A percentile compares a stretch with the other conserved stretches of the same genome.
Evolutionary conservation across 2,888 invertebrate species (phyloP).

Genomic region (Erebia epiphron): DNA sequence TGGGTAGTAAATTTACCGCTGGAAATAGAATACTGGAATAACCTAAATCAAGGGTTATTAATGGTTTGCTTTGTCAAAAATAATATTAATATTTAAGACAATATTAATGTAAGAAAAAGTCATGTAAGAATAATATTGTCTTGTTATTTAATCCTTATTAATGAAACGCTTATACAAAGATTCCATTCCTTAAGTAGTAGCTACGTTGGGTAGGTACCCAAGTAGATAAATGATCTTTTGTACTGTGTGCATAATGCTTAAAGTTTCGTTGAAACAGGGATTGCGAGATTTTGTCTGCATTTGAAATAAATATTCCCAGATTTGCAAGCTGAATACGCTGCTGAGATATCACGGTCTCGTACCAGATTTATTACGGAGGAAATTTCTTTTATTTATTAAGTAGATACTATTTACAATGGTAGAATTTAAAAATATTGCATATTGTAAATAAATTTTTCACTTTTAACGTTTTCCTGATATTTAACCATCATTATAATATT

Average conservation of each 20-base stretch:
- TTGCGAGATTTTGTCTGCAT: slow-evolving; percentile 68
- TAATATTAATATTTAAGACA: background rate
- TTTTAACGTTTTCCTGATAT: too few species aligned
- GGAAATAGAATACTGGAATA: too few species aligned
- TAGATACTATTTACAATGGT: too few species aligned
- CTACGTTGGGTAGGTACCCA: slow-evolving; percentile 17
- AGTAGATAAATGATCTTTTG: slow-evolving; percentile 41
- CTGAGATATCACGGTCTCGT: slow-evolving; percentile 61
- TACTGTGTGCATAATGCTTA: slow-evolving; percentile 55
- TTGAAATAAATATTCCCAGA: slow-evolving; percentile 72
- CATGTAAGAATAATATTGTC: background rate
- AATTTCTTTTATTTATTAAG: slow-evolving; percentile 8
- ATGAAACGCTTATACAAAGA: slow-evolving; percentile 8
- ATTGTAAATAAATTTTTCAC: too few species aligned
- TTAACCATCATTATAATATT: too few species aligned
- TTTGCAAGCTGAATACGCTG: slow-evolving; percentile 61
- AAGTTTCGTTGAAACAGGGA: slow-evolving; percentile 65
- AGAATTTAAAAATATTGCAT: too few species aligned
- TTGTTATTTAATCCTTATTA: background rate
- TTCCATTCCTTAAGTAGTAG: slow-evolving; percentile 10
- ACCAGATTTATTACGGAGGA: slow-evolving; percentile 49
- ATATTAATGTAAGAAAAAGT: background rate
- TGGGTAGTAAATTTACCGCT: too few species aligned
- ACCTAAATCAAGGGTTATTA: too few species aligned
- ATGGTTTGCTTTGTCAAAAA: too few species aligned